Evolutionary conservation across 1,140 invertebrate genomes (phyloP), one percentile per base, ranked within the genome.

Genomic region (Aethina tumida): DNA sequence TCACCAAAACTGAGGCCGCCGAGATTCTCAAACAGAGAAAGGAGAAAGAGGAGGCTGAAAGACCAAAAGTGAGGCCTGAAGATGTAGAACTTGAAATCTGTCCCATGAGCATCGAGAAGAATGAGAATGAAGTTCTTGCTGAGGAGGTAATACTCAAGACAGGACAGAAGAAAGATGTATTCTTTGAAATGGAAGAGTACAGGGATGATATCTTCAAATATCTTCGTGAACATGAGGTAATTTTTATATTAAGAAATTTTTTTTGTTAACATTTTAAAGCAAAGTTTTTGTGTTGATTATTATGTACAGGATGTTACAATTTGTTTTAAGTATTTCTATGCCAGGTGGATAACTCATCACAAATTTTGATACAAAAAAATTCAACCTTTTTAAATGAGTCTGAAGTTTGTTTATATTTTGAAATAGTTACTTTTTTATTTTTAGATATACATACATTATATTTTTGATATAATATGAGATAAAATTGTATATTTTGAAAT

Each of bases 121-220:
- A 56, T 19, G 59, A 12, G 35, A 43, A 37, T 56, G 21, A 26
- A 19, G 55, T 30, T 49, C 55, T 47, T 52, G 31, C n/a, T 16
- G 36, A 37, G 10, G 8, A 20, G 22, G 16, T 18, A 2, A 41
- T 36, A n/a, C 6, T 19, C 13, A 25, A 35, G 7, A 40, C 15
- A 40, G 42, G 48, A 35, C 36, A 35, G 40, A 21, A 21, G 59
- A 63, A 50, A 43, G 60, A 53, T 37, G 45, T 69, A 56, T 75
- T 77, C 50, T 79, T 77, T 12, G 74, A 78, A 59, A 68, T 79
- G 45, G 75, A 73, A 36, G 79, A 87, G 55, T 91, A 91, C 63
- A 73, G 81, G 43, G 73, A 78, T 41, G 81, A 88, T 44, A 90
- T 92, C 47, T 89, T 87, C 59, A 65, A 74, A 41, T 90, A 91